Evolutionary conservation across 2,888 invertebrate genomes (phyloP).

Genomic region (Caenorhabditis virilis): DNA sequence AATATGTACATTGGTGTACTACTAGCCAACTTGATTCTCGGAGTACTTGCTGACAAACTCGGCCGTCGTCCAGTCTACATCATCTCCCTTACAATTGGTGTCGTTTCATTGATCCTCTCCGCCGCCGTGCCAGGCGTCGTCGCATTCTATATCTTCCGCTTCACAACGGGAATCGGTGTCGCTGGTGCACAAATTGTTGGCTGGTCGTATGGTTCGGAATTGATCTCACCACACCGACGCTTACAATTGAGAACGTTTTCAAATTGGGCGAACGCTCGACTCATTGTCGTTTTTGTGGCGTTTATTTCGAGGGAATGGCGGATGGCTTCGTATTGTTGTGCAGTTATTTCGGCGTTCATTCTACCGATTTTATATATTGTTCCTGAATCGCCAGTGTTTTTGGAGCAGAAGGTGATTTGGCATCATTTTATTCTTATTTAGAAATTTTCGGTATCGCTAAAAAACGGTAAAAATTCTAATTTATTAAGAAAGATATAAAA

Average conservation of each 20-base stretch:
- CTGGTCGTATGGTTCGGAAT: conserved; percentile 37
- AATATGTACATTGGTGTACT: conserved; percentile 21
- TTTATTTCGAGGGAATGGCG: conserved; percentile 25
- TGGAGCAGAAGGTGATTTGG: conserved; percentile 19
- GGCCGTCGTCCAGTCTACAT: conserved; percentile 29
- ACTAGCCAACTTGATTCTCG: conserved; percentile 23
- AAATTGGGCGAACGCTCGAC: conserved; percentile 35
- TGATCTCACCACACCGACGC: conserved; percentile 24
- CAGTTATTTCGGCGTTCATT: conserved; percentile 19
- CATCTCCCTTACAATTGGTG: conserved; percentile 18
- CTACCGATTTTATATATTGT: conserved; percentile 27
- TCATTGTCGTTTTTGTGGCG: conserved; percentile 22
- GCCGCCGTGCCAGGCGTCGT: conserved; percentile 15
- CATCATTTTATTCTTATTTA: no score
- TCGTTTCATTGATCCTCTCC: conserved; percentile 12
- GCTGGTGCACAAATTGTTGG: conserved; percentile 31
- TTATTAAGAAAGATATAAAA: no score
- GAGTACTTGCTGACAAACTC: conserved; percentile 21
- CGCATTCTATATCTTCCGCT: conserved; percentile 29
- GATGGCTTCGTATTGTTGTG: conserved; percentile 18
- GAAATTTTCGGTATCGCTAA: no score
- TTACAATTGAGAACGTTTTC: conserved; percentile 28
- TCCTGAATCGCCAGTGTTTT: conserved; percentile 31
- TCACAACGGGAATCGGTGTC: conserved; percentile 19
- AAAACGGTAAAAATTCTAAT: no score